Percentiles rank a stretch among this genome's conserved stretches.
Conservation (phyloP, 2,113 vertebrate species). For the Prietella phreatophila region DNA sequence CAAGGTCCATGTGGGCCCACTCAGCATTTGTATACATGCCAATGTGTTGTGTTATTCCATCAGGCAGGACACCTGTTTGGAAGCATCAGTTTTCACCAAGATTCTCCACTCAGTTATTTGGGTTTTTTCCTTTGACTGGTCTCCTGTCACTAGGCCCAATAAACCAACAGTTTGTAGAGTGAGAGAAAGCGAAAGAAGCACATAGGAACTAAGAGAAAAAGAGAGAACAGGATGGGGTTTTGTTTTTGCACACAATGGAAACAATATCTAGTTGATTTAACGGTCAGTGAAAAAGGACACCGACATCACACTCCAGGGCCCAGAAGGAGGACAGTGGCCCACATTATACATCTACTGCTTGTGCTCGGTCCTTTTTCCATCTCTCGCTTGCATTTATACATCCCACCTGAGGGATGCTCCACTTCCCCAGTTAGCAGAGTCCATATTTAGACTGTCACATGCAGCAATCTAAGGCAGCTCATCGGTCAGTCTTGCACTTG, state of each 20-base stretch:
- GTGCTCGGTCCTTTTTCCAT: background rate
- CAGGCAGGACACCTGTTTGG: background rate
- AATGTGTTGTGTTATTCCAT: background rate
- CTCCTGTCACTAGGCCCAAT: background rate
- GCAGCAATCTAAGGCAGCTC: background rate
- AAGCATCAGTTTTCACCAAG: background rate
- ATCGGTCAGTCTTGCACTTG: constrained; percentile 18
- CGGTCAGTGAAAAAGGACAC: constrained; percentile 40
- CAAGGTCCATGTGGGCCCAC: background rate
- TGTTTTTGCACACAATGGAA: constrained; percentile 37
- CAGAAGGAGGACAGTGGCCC: constrained; percentile 38
- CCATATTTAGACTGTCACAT: constrained; percentile 31
- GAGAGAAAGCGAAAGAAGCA: background rate
- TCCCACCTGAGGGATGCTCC: constrained; percentile 41
- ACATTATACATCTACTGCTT: constrained; percentile 22
- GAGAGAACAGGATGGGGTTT: constrained; percentile 26
- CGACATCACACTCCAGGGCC: constrained; percentile 17
- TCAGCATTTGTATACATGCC: background rate
- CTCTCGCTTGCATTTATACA: background rate
- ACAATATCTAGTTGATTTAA: constrained; percentile 21
- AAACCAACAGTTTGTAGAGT: background rate
- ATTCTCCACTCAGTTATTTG: background rate
- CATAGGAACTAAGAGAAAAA: background rate
- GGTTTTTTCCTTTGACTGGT: background rate
- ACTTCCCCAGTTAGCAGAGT: constrained; percentile 37